phyloP scores from a whole-genome alignment of 2,888 invertebrate genomes.

The Petrolisthes manimaculis region DNA sequence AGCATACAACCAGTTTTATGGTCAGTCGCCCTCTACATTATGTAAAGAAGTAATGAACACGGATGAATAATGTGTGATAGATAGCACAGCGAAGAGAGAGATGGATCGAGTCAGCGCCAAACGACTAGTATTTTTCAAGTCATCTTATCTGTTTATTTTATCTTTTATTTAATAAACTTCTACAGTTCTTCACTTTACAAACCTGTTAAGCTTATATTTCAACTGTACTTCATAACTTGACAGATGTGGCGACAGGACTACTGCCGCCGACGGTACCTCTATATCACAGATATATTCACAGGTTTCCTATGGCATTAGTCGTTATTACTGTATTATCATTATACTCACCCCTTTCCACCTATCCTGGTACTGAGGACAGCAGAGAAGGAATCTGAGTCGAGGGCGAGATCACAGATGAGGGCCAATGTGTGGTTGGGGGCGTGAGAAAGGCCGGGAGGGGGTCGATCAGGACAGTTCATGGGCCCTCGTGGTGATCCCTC shows the following conservation, averaged over 20 bases:
- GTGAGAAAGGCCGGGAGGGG: constrained; percentile 50
- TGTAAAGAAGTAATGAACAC: no score
- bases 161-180: no score
- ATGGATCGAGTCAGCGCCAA: no score
- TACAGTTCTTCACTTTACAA: no score
- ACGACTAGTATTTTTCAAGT: no score
- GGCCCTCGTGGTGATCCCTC: constrained; percentile 69
- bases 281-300: neutral
- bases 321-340: neutral
- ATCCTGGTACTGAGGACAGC: constrained; percentile 73
- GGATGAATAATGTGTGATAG: no score
- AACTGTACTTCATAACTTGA: no score
- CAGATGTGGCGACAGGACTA: neutral
- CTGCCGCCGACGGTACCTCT: neutral
- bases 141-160: no score
- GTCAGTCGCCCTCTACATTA: no score
- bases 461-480: constrained; percentile 66
- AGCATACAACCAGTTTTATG: no score
- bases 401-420: constrained; percentile 72
- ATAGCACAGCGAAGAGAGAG: no score
- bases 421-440: constrained; percentile 70
- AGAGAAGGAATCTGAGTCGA: constrained; percentile 73
- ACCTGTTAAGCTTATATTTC: no score
- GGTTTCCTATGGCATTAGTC: neutral
- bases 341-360: constrained; percentile 70